Evolutionary conservation across 2,797 vertebrate genomes (phyloP).

Genomic region (Champsocephalus gunnari): DNA sequence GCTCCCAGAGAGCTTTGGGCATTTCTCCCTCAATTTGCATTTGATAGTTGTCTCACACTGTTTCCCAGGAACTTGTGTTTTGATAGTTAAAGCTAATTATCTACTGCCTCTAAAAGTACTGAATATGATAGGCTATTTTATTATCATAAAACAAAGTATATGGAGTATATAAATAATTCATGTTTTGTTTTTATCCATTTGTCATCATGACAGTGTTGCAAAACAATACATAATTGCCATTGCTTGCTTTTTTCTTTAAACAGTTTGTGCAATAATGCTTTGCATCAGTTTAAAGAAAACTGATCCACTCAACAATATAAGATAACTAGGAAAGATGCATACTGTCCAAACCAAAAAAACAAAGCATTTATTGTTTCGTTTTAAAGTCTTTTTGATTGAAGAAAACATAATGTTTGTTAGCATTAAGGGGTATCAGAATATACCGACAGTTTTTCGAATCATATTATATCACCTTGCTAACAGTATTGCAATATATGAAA

Average conservation of each 20-base stretch:
- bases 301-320: constrained; percentile 5
- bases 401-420: background rate
- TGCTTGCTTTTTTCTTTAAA: constrained; percentile 7
- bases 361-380: constrained; percentile 10
- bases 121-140: background rate
- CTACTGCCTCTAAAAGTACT: background rate
- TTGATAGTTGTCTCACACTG: constrained; percentile 34
- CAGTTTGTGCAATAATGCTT: constrained; percentile 8
- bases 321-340: constrained; percentile 2
- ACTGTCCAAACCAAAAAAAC: background rate
- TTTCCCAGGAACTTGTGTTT: constrained; percentile 2
- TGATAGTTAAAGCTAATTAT: constrained; percentile 24
- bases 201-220: background rate
- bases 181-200: background rate
- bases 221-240: background rate
- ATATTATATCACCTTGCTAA: too few species aligned
- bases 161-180: background rate
- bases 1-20: constrained; percentile 44
- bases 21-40: constrained; percentile 42
- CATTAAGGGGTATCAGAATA: too few species aligned
- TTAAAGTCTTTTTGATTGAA: constrained; percentile 9
- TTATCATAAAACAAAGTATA: background rate
- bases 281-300: constrained; percentile 15
- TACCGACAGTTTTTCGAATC: too few species aligned
- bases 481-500: too few species aligned